Base-by-base conservation (phyloP, 2,797 vertebrate genomes). In the Sebastes nivosus region DNA sequence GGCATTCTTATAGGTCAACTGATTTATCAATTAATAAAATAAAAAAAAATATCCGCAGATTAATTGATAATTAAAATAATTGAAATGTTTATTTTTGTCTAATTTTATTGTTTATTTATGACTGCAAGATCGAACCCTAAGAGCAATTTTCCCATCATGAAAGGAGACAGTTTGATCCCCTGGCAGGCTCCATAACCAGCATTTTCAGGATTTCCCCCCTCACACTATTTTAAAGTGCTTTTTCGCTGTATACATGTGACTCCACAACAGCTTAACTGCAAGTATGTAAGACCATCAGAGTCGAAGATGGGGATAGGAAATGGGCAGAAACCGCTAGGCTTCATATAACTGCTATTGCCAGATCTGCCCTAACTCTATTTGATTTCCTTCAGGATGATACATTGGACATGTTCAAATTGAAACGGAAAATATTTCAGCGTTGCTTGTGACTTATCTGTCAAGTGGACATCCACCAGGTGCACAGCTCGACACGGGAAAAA, bases 321-420 rank as follows among this genome's bases (percentile, higher is more conserved):
- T 64, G 50, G 76, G 46, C 78, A 80, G 70, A 81, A 87, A 65
- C 75, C 58, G n/a, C 77, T 29, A 32, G 42, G 63, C 59, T 82
- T 80, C 74, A 63, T 74, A 85, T 74, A 85, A 78, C 85, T 77
- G 80, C 79, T 77, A 72, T 24, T 60, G 61, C 81, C 84, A 80
- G 50, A 55, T 75, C 82, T 83, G 73, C 80, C 67, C 79, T 64
- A 42, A 52, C 86, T 81, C 88, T 9, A 52, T 90, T 92, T 85
- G 80, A 90, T 92, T 91, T 88, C 77, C 84, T 86, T 67, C 84
- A 79, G 87, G 86, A 85, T 90, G 85, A 93, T 88, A 82, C 86
- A 84, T 88, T 75, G 82, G 86, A 82, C 83, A 80, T 82, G 81
- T 89, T 87, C 67, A 87, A 91, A 87, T 89, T 85, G 78, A 91